These are phyloP conservation scores for Trogon surrucura DNA, from an alignment of 2,113 vertebrate genomes.

Conservation along the genomic window DNA sequence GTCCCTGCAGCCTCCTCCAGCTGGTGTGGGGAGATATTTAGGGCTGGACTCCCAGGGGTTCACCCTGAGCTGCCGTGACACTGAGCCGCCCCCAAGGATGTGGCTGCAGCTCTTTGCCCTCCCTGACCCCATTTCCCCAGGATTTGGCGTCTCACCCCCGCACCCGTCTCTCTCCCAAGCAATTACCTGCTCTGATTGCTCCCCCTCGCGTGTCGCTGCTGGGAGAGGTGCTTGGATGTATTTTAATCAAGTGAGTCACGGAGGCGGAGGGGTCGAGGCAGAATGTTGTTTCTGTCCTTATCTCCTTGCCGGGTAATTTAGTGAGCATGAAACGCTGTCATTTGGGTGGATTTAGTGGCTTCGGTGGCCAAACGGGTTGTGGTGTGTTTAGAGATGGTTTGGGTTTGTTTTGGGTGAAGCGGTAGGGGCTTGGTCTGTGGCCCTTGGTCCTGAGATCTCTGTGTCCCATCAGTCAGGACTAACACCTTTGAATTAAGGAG, in stretches of 20 bases:
- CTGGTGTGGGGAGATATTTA: not conserved
- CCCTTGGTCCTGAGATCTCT: not conserved
- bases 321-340: fast-evolving
- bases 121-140: not conserved
- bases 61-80: not conserved
- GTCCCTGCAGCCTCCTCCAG: not conserved
- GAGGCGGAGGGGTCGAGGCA: not conserved
- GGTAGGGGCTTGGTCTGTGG: not conserved
- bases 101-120: not conserved
- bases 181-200: constrained; percentile 43
- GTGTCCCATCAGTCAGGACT: fast-evolving
- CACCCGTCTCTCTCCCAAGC: not conserved
- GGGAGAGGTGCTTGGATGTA: not conserved
- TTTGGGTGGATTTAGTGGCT: not conserved
- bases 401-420: not conserved
- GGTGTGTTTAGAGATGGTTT: not conserved
- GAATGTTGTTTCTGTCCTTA: not conserved
- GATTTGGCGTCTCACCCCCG: not conserved
- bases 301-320: not conserved
- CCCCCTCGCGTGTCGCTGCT: not conserved
- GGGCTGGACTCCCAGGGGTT: not conserved
- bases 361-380: not conserved
- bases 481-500: not conserved
- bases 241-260: constrained; percentile 16
- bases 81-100: not conserved